Percentiles rank a stretch among this genome's conserved stretches.
These are phyloP conservation scores for Eupithecia exiguata DNA, from an alignment of 2,888 invertebrate genomes.

Conservation along the genomic window DNA sequence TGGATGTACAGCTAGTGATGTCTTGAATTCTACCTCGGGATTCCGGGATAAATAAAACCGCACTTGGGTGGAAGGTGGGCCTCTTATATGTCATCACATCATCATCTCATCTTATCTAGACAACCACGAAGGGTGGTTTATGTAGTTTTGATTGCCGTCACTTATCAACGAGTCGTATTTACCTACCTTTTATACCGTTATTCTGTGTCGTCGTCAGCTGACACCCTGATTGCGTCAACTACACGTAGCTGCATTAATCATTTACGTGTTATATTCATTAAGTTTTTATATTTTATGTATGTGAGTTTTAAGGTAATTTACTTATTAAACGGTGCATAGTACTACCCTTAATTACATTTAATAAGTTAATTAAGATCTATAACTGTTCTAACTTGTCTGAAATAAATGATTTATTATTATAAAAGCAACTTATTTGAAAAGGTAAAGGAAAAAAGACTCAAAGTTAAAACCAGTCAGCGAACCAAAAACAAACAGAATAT, in stretches of 20 bases:
- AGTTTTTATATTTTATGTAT: too few species aligned
- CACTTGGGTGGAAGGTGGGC: neutral
- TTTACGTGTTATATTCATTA: too few species aligned
- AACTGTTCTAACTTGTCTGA: too few species aligned
- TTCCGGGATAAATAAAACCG: neutral
- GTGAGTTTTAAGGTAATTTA: too few species aligned
- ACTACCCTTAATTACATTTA: too few species aligned
- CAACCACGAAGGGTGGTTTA: neutral
- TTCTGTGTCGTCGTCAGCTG: neutral
- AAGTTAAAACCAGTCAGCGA: neutral
- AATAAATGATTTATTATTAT: too few species aligned
- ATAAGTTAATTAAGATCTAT: too few species aligned
- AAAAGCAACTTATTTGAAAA: neutral
- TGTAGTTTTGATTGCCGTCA: neutral
- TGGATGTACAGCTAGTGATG: conserved; percentile 51
- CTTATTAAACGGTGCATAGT: too few species aligned
- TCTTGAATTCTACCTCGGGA: conserved; percentile 1
- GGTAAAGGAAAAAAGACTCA: neutral
- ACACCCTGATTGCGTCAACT: too few species aligned
- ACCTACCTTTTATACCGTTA: neutral
- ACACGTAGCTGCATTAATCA: too few species aligned
- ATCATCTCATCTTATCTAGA: neutral
- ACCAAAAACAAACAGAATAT: conserved; percentile 14
- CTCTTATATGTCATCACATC: neutral
- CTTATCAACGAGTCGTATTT: neutral